phyloP scores from a whole-genome alignment of 2,888 invertebrate genomes.

The Eristalis arbustorum region DNA sequence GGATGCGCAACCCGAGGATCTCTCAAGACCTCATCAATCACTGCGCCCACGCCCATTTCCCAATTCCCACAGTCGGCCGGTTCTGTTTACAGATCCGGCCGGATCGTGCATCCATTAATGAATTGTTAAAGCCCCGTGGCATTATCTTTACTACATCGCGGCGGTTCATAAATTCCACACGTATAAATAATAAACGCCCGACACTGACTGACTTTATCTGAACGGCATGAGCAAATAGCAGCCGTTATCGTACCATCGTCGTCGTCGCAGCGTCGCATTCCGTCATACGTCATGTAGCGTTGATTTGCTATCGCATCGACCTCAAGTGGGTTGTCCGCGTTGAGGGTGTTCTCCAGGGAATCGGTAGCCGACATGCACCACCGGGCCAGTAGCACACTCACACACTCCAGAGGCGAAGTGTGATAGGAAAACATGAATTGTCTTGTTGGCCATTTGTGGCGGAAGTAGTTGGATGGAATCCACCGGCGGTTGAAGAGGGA shows the following conservation, averaged over 20 bases:
- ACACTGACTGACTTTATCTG: slow-evolving; percentile 3
- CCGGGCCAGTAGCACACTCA: background rate
- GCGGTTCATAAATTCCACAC: background rate
- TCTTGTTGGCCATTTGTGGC: background rate
- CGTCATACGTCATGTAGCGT: background rate
- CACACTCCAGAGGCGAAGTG: background rate
- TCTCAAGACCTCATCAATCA: background rate
- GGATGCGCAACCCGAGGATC: background rate
- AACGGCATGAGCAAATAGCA: background rate
- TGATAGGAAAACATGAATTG: background rate
- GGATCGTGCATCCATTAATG: slow-evolving; percentile 13
- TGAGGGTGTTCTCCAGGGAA: background rate
- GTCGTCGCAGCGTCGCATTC: background rate
- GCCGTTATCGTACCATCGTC: slow-evolving; percentile 1
- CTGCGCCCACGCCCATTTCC: background rate
- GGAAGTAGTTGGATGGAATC: background rate
- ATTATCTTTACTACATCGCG: slow-evolving; percentile 6
- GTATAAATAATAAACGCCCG: background rate
- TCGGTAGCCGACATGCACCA: background rate
- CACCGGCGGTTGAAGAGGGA: no score
- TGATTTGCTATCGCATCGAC: slow-evolving; percentile 7
- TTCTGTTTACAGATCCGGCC: slow-evolving; percentile 9
- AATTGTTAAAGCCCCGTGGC: slow-evolving; percentile 24
- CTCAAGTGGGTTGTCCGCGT: slow-evolving; percentile 4
- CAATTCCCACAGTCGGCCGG: background rate